Conservation (phyloP, 1,140 invertebrate species). For the Conus betulinus region DNA sequence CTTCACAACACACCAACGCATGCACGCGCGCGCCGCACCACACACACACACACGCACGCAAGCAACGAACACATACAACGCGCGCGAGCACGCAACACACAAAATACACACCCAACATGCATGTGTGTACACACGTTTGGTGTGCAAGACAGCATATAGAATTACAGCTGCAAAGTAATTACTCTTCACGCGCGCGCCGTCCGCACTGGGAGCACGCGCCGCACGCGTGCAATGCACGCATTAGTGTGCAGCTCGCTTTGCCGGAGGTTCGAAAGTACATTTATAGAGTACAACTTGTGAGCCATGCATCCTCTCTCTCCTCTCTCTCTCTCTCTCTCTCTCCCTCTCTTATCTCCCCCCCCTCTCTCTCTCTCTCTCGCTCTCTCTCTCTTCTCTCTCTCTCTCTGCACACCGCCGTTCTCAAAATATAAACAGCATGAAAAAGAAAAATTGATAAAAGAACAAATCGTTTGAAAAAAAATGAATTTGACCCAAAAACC, state of each 20-base stretch:
- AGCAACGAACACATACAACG: not conserved
- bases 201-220: not conserved
- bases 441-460: too few relatives aligned
- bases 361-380: not conserved
- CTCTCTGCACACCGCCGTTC: not conserved
- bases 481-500: too few relatives aligned
- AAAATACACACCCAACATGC: not conserved
- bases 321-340: not conserved
- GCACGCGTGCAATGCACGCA: not conserved
- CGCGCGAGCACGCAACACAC: not conserved
- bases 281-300: not conserved
- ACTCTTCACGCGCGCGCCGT: not conserved
- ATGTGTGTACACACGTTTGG: too few relatives aligned
- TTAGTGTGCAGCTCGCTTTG: not conserved
- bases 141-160: not conserved
- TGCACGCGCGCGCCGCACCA: not conserved
- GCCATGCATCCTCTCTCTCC: not conserved
- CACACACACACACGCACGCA: constrained; percentile 7
- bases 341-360: not conserved
- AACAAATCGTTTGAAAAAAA: too few relatives aligned
- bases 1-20: not conserved
- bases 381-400: constrained; percentile 10
- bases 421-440: too few relatives aligned
- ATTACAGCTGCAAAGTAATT: not conserved
- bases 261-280: not conserved